Base-by-base conservation (phyloP, 2,888 invertebrate species). In the Lapara coniferarum region DNA sequence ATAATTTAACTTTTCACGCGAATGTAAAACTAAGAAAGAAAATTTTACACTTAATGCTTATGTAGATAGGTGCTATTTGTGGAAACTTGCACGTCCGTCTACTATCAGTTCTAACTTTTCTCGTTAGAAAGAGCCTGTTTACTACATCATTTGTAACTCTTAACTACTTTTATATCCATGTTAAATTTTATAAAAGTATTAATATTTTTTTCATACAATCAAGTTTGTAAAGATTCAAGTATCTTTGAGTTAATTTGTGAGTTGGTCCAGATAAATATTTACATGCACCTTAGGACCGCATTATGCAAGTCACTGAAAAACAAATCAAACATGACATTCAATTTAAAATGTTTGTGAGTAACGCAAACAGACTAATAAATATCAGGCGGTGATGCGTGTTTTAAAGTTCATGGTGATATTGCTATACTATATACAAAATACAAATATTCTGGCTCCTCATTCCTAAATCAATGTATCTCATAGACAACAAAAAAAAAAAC, bases 111-210 rank as follows among this genome's bases (percentile, higher is more conserved):
- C 68, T 68, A 87, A 86, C 82, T 88, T 87, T 87, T 87, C 87
- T 88, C 85, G 85, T 88, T 87, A 88, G 79, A 71, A 76, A 71
- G 68, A 79, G 77, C 76, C 71, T 81, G 77, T 79, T 83, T 79
- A 79, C 80, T 71, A 74, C 75, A 76, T 77, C 76, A 81, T 75
- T 78, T 77, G 74, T 68, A 72, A 73, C 71, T 68, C 53, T 46
- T 46, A 59, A 63, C 63, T 49, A 63, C 63, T 49, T 63, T 63
- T 49, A 63, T 12, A 49, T 63, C 12, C 49, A 63, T 13, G 49
- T 13, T 63, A 16, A 46, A 6, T 19, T 63, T 46, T n/a, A 16
- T 63, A 12, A 12, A 13, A 49, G 46, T 63, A 49, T 46, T 56
- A 56, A 55, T 55, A 55, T 55, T 55, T 55, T 10, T 25, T 25